phyloP scores from a whole-genome alignment of 2,113 vertebrate genomes.

The Atractosteus spatula region DNA sequence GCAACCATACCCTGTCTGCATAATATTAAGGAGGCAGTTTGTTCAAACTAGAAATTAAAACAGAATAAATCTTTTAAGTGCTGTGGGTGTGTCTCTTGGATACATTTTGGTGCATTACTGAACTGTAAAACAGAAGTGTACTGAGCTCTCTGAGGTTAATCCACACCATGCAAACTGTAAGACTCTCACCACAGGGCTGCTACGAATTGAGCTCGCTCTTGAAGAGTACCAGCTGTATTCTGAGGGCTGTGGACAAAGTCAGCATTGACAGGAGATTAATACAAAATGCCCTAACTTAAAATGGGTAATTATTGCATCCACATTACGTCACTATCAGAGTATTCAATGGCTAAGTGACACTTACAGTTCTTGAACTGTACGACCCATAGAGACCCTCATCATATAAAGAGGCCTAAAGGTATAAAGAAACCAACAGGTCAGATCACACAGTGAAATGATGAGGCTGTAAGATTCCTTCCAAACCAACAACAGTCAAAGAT shows the following conservation, averaged over 20 bases:
- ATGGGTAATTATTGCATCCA: no score
- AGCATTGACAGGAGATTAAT: slow-evolving; percentile 44
- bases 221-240: slow-evolving; percentile 88
- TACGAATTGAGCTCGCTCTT: slow-evolving; percentile 79
- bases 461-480: background rate
- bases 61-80: no score
- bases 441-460: no score
- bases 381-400: slow-evolving; percentile 72
- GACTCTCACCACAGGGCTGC: slow-evolving; percentile 86
- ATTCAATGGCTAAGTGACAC: slow-evolving; percentile 47
- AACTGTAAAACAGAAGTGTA: background rate
- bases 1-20: no score
- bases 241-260: slow-evolving; percentile 76
- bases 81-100: no score
- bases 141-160: slow-evolving; percentile 34
- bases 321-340: slow-evolving; percentile 2
- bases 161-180: slow-evolving; percentile 19
- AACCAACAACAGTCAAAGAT: background rate
- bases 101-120: no score
- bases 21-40: no score
- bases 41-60: no score
- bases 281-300: no score
- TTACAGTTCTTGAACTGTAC: slow-evolving; percentile 78
- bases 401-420: slow-evolving; percentile 72
- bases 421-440: slow-evolving; percentile 30